A percentile compares a stretch with the other conserved stretches of the same genome.
These are phyloP conservation scores for Grammomys dolichurus DNA, from an alignment of 2,113 vertebrate species.

Conservation along the genomic window DNA sequence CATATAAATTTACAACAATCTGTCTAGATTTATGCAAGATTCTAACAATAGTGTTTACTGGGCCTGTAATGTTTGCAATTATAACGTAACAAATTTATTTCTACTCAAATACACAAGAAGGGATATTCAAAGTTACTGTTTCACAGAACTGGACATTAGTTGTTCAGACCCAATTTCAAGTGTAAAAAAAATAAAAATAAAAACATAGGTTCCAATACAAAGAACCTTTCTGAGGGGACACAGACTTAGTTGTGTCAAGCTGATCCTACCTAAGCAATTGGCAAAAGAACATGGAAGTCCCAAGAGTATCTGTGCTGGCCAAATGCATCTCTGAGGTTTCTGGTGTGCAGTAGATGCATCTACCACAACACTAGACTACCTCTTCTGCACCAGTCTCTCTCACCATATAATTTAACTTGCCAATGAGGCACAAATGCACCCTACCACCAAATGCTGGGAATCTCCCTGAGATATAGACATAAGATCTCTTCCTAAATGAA, in stretches of 20 bases:
- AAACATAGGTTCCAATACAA: not conserved
- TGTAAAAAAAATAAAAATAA: not conserved
- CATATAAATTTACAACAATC: slow-evolving; percentile 53
- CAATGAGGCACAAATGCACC: slow-evolving; percentile 26
- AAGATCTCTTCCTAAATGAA: slow-evolving; percentile 47
- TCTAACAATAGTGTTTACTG: slow-evolving; percentile 22
- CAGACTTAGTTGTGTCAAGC: not conserved
- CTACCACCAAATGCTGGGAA: not conserved
- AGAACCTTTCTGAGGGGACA: slow-evolving; percentile 16
- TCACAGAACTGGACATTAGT: not conserved
- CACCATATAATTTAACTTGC: slow-evolving; percentile 41
- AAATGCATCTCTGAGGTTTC: fast-evolving
- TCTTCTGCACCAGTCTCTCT: not conserved
- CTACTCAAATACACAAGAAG: not conserved
- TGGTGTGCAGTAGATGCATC: not conserved
- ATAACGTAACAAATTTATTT: not conserved
- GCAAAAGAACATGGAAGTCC: not conserved
- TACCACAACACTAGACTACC: no score
- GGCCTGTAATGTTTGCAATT: not conserved
- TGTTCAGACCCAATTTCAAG: not conserved
- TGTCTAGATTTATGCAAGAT: not conserved
- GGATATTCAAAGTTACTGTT: not conserved
- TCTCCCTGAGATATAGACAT: not conserved
- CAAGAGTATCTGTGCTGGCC: not conserved
- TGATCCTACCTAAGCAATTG: not conserved